Evolutionary conservation across 2,888 invertebrate species (phyloP).

Genomic region (Agrochola lychnidis): DNA sequence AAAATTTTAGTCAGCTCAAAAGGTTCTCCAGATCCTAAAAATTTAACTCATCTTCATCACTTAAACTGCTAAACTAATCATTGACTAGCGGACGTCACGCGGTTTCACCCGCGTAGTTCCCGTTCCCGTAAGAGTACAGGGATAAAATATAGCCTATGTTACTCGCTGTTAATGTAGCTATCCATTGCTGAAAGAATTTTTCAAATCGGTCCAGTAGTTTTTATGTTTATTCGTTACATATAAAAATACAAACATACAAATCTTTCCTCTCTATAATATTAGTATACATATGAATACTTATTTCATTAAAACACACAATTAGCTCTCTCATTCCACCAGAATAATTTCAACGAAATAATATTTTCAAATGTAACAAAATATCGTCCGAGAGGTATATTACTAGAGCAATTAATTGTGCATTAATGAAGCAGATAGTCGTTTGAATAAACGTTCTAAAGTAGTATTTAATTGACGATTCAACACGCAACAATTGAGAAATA

Average conservation of each 20-base stretch:
- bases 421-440: constrained; percentile 74
- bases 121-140: too few species aligned
- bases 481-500: constrained; percentile 80
- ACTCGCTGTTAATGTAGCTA: too few species aligned
- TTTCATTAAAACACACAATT: not conserved
- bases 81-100: not conserved
- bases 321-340: constrained; percentile 6
- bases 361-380: constrained; percentile 56
- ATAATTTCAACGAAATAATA: constrained; percentile 12
- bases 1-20: too few species aligned
- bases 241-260: too few species aligned
- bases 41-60: too few species aligned
- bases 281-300: too few species aligned
- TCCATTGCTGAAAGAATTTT: too few species aligned
- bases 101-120: too few species aligned
- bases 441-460: constrained; percentile 78
- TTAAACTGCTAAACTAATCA: not conserved
- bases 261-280: too few species aligned
- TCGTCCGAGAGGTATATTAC: constrained; percentile 66
- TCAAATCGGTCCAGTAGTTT: too few species aligned
- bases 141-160: too few species aligned
- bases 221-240: too few species aligned
- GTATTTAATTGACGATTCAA: constrained; percentile 85
- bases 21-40: not conserved
- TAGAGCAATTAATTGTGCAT: constrained; percentile 74